Base-by-base conservation (phyloP, 2,797 vertebrate genomes). In the Aldrovandia affinis region DNA sequence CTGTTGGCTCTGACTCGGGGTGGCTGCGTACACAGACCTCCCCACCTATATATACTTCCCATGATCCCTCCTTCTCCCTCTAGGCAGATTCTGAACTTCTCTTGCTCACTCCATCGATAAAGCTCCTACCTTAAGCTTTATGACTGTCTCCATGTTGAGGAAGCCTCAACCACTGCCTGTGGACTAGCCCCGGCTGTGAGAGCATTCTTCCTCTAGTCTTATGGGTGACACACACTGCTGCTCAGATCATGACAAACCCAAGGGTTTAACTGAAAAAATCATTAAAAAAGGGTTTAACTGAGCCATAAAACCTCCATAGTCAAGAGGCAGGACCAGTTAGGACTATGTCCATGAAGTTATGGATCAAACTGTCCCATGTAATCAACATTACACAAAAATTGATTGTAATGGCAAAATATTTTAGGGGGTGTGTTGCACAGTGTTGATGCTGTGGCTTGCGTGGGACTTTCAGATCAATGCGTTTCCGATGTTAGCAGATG, bases 1-100 rank as follows among this genome's bases (percentile, higher is more conserved):
- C 90, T 91, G 57, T 93, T 93, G 93, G 92, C 93, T 94, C 89
- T 89, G 89, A 93, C 92, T 92, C 91, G 87, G 86, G 90, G 81
- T 75, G 86, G 89, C 92, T 92, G 89, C 88, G 91, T 88, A 89
- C 82, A 85, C 82, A 87, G 81, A 14, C 70, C 70, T 39, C 70
- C 44, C 89, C 88, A 92, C 92, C 93, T 94, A 90, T 84, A 91
- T 70, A 85, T 83, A 85, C 84, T 83, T 87, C 81, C 39, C 50
- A 57, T n/a, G 86, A 86, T 85, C 89, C 83, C 87, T 57, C 59
- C 89, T 85, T 87, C 88, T 68, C 70, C 55, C 84, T 88, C 65
- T 25, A 42, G 87, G 65, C 65, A 30, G 78, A 57, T 63, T 81
- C 63, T 70, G 42, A 59, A 81, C 61, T 84, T 30, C 55, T 73